Conservation (phyloP, 2,113 vertebrate genomes). For the Channa argus region DNA sequence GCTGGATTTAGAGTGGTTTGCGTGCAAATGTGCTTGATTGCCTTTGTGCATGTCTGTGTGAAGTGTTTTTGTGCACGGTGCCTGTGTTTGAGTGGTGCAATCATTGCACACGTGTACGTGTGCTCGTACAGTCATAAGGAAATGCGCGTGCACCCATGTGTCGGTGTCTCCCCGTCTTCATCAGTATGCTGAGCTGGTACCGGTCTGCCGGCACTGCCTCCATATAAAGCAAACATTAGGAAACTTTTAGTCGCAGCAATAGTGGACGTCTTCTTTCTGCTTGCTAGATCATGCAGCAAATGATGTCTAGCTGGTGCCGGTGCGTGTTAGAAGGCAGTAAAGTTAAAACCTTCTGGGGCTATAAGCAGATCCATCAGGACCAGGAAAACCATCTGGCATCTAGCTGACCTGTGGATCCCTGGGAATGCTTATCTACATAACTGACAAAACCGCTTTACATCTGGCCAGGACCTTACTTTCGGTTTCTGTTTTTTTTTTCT, state of each 20-base stretch:
- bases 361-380: slow-evolving; percentile 27
- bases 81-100: slow-evolving; percentile 12
- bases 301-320: slow-evolving; percentile 17
- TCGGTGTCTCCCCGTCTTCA: slow-evolving; percentile 21
- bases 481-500: slow-evolving; percentile 52
- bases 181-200: slow-evolving; percentile 47
- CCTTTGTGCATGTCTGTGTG: slow-evolving; percentile 24
- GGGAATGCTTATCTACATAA: slow-evolving; percentile 72
- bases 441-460: slow-evolving; percentile 45
- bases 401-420: slow-evolving; percentile 65
- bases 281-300: slow-evolving; percentile 46
- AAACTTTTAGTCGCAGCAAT: slow-evolving; percentile 19
- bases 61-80: slow-evolving; percentile 6
- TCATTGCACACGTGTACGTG: not conserved
- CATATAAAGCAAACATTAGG: slow-evolving; percentile 54
- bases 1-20: slow-evolving; percentile 42
- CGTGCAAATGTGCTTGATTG: slow-evolving; percentile 59
- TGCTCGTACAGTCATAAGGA: not conserved
- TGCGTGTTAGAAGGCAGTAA: slow-evolving; percentile 38
- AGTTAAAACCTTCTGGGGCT: slow-evolving; percentile 17
- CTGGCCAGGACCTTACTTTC: slow-evolving; percentile 33
- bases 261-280: slow-evolving; percentile 7
- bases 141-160: slow-evolving; percentile 37
- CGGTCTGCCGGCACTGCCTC: slow-evolving; percentile 26
- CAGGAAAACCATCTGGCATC: slow-evolving; percentile 45